Conservation (phyloP, 2,888 invertebrate genomes). For the Anaspis maculata region DNA sequence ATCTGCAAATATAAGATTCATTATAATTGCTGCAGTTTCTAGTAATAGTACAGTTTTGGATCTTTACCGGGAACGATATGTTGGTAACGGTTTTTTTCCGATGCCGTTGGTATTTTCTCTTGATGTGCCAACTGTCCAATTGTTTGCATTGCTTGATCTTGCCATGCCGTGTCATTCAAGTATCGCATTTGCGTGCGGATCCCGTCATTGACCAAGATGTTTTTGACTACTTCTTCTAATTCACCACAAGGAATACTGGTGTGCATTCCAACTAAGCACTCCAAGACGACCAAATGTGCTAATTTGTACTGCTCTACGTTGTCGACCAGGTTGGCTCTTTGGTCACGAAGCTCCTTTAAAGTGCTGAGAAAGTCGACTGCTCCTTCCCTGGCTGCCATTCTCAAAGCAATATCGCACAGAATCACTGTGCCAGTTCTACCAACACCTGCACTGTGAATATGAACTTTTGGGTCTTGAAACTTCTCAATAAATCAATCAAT, state of each 20-base stretch:
- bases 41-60: conserved; percentile 1
- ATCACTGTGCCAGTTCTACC: conserved; percentile 55
- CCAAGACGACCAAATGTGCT: conserved; percentile 41
- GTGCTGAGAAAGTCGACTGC: conserved; percentile 31
- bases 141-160: conserved; percentile 38
- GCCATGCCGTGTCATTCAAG: conserved; percentile 38
- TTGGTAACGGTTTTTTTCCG: conserved; percentile 38
- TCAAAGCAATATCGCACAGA: conserved; percentile 48
- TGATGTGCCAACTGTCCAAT: conserved; percentile 10
- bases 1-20: conserved; percentile 22
- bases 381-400: conserved; percentile 41
- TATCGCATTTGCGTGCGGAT: conserved; percentile 33
- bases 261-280: conserved; percentile 36
- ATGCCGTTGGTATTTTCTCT: conserved; percentile 14
- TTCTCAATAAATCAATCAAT: conserved; percentile 1
- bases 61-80: conserved; percentile 37
- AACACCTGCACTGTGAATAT: conserved; percentile 46
- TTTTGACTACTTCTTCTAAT: conserved; percentile 25
- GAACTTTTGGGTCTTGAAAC: background rate
- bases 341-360: conserved; percentile 31
- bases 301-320: conserved; percentile 43
- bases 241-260: conserved; percentile 36
- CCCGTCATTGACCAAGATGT: conserved; percentile 25
- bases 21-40: too few species aligned
- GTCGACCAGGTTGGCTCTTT: conserved; percentile 40